These are phyloP conservation scores for Hydropotes inermis DNA, from an alignment of 2,113 vertebrate genomes.

Conservation along the genomic window DNA sequence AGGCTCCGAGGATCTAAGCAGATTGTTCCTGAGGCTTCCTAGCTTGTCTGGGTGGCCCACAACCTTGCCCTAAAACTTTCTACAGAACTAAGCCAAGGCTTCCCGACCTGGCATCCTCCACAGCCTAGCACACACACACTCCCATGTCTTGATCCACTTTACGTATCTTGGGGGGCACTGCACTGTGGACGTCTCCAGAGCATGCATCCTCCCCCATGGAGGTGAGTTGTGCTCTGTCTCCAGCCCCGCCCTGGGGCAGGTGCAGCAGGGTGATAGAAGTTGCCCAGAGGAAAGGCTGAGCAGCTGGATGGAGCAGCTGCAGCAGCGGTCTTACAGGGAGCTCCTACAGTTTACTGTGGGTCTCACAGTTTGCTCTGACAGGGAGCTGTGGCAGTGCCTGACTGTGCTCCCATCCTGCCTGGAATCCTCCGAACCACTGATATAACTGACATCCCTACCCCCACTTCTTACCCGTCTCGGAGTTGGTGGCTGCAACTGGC, in stretches of 20 bases:
- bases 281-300: background rate
- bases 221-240: background rate
- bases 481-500: conserved; percentile 91
- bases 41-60: background rate
- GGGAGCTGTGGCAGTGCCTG: background rate
- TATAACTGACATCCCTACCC: background rate
- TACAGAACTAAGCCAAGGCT: background rate
- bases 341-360: too few species aligned
- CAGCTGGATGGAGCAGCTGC: background rate
- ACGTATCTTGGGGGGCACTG: background rate
- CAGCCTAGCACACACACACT: background rate
- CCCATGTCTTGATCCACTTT: background rate
- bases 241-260: background rate
- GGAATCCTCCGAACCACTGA: background rate
- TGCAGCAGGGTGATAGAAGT: background rate
- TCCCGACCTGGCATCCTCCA: background rate
- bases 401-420: background rate
- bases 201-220: background rate
- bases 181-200: background rate
- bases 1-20: background rate
- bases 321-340: background rate
- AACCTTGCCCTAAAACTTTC: background rate
- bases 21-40: background rate
- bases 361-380: background rate
- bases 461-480: conserved; percentile 87